These are phyloP conservation scores for Pinna nobilis DNA, from an alignment of 1,140 invertebrate genomes.

Conservation along the genomic window DNA sequence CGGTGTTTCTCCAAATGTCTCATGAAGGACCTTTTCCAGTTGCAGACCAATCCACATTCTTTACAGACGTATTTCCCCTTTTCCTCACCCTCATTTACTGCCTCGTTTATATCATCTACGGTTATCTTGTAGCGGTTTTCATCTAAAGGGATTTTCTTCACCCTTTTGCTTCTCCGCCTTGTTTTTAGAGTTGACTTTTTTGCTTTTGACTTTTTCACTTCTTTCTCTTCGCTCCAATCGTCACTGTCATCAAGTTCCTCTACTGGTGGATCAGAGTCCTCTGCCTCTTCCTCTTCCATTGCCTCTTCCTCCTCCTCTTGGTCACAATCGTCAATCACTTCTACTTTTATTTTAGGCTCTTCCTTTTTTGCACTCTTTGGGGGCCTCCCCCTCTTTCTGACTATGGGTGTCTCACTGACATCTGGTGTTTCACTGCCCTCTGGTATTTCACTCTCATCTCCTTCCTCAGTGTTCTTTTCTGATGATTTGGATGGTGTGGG, in stretches of 20 bases:
- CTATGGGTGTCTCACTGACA: slow-evolving; percentile 1
- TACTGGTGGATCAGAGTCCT: not conserved
- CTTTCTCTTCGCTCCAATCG: slow-evolving; percentile 5
- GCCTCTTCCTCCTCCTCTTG: not conserved
- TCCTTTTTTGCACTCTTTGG: not conserved
- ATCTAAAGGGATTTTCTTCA: slow-evolving; percentile 3
- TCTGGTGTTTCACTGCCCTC: not conserved
- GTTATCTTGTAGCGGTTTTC: slow-evolving; percentile 17
- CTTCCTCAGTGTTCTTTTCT: not conserved
- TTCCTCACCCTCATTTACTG: slow-evolving; percentile 8
- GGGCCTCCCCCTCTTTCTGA: not conserved
- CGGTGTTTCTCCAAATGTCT: slow-evolving; percentile 9
- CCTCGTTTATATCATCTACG: slow-evolving; percentile 9
- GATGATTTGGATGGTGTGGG: not conserved
- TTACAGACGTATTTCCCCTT: slow-evolving; percentile 6
- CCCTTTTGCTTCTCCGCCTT: slow-evolving; percentile 25
- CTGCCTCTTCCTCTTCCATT: slow-evolving; percentile 19
- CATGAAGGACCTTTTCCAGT: slow-evolving; percentile 20
- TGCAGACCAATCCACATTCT: not conserved
- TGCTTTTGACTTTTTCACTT: slow-evolving; percentile 15
- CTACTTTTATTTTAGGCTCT: not conserved
- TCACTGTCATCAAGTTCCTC: slow-evolving; percentile 4
- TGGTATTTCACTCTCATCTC: not conserved
- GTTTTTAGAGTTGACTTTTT: not conserved
- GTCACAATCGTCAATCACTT: not conserved